These are phyloP conservation scores for Aptenodytes patagonicus DNA, from an alignment of 2,113 vertebrate species.

Conservation along the genomic window DNA sequence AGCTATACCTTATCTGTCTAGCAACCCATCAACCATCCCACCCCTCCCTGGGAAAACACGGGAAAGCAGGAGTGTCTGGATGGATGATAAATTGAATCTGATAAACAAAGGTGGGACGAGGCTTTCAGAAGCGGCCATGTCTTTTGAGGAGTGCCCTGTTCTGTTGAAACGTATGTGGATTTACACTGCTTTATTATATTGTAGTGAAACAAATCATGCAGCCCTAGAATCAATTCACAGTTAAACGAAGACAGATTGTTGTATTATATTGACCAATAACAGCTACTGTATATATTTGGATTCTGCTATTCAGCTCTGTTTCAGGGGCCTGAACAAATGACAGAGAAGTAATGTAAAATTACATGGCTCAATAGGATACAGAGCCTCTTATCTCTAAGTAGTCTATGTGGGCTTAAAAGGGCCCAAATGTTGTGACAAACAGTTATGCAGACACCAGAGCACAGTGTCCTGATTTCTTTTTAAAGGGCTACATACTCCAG, in stretches of 20 bases:
- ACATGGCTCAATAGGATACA: not conserved
- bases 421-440: slow-evolving; percentile 13
- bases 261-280: not conserved
- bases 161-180: not conserved
- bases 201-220: not conserved
- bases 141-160: not conserved
- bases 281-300: not conserved
- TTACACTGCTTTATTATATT: not conserved
- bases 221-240: not conserved
- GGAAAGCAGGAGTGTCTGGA: not conserved
- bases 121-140: not conserved
- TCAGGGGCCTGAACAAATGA: not conserved
- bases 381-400: slow-evolving; percentile 6
- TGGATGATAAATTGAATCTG: not conserved
- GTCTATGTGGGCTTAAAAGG: slow-evolving; percentile 13
- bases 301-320: not conserved
- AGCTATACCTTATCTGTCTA: not conserved
- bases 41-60: not conserved
- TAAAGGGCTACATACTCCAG: not conserved
- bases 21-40: not conserved
- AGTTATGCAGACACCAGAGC: not conserved
- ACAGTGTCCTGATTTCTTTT: slow-evolving; percentile 11
- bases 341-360: not conserved
- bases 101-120: not conserved
- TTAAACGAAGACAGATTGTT: not conserved